Conservation (phyloP, 2,797 vertebrate species). For the Crocidura indochinensis region DNA sequence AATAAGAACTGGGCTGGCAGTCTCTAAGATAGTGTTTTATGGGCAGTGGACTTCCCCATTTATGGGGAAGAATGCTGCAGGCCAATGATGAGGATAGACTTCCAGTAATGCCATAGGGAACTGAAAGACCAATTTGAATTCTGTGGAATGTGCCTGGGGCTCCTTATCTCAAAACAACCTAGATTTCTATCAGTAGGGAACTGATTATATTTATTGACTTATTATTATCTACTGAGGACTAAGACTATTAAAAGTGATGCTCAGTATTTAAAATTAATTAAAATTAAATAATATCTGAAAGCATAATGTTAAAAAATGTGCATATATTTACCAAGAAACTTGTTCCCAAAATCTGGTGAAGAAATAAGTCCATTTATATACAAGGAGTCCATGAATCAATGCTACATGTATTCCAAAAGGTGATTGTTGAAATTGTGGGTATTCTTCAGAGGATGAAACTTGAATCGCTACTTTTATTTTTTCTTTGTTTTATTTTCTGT, state of each 20-base stretch:
- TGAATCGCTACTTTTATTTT: background rate
- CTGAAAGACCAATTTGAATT: background rate
- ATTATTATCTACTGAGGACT: background rate
- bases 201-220: background rate
- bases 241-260: background rate
- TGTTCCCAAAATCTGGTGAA: background rate
- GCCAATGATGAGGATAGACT: background rate
- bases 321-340: background rate
- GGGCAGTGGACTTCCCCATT: background rate
- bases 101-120: background rate
- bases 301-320: background rate
- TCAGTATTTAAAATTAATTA: background rate
- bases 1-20: background rate
- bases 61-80: fast-evolving
- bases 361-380: background rate
- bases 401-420: fast-evolving
- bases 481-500: slow-evolving; percentile 1
- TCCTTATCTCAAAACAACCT: too few relatives aligned
- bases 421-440: background rate
- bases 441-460: background rate
- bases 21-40: background rate
- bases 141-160: background rate
- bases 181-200: background rate
- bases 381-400: background rate
- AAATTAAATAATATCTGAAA: too few relatives aligned